Conservation (phyloP, 2,113 vertebrate species). For the Passer montanus region DNA sequence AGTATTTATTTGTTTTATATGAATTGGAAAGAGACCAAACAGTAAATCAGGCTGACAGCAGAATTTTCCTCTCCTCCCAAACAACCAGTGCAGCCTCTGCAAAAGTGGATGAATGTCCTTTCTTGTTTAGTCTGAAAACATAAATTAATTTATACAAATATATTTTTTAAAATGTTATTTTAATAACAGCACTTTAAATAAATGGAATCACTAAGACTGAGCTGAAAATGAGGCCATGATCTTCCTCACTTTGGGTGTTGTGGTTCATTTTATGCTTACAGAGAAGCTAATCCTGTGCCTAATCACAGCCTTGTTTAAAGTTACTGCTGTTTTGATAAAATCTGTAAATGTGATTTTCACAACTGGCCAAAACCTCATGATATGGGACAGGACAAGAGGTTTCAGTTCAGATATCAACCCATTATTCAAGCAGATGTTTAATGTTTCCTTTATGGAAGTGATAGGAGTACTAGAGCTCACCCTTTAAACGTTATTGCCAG, state of each 20-base stretch:
- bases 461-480: background rate
- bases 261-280: background rate
- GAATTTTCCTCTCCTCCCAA: background rate
- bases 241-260: background rate
- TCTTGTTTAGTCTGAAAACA: background rate
- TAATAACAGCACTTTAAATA: background rate
- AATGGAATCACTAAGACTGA: background rate
- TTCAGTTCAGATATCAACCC: background rate
- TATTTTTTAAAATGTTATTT: background rate
- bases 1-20: background rate
- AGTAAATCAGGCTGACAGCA: background rate
- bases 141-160: background rate
- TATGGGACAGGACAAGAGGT: background rate
- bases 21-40: background rate
- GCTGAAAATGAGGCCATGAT: rapidly evolving
- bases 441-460: background rate
- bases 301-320: background rate
- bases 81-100: background rate
- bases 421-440: background rate
- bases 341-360: background rate
- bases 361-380: background rate
- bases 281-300: background rate
- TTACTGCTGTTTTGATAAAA: rapidly evolving
- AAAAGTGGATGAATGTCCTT: background rate
- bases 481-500: background rate